phyloP scores from a whole-genome alignment of 1,140 invertebrate genomes.

The Drosophila littoralis region DNA sequence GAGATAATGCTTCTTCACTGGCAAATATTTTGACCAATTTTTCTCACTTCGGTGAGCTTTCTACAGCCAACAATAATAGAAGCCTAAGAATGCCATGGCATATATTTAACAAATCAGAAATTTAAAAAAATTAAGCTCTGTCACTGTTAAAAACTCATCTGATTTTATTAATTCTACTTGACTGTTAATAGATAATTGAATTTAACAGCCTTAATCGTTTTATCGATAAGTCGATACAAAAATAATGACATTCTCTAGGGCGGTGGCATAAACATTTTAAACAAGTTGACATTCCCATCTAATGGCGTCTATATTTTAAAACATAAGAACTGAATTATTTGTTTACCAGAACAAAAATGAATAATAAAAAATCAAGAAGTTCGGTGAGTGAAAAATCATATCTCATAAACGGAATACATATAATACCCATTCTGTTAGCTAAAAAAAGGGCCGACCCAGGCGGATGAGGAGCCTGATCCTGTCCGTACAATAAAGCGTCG shows the following conservation, averaged over 20 bases:
- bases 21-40: background rate
- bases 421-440: constrained; percentile 24
- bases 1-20: too few relatives aligned
- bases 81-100: too few relatives aligned
- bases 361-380: constrained; percentile 50
- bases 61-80: too few relatives aligned
- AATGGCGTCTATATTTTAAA: constrained; percentile 44
- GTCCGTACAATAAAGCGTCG: constrained; percentile 46
- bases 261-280: background rate
- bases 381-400: constrained; percentile 35
- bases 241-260: constrained; percentile 1
- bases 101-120: too few relatives aligned
- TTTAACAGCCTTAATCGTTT: background rate
- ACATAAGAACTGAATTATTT: constrained; percentile 10
- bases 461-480: constrained; percentile 24
- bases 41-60: too few relatives aligned
- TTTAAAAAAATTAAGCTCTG: too few relatives aligned
- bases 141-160: too few relatives aligned
- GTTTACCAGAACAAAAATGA: constrained; percentile 40
- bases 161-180: background rate
- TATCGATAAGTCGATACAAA: constrained; percentile 7
- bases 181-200: background rate
- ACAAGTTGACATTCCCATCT: constrained; percentile 19
- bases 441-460: constrained; percentile 9
- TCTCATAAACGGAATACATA: background rate